Evolutionary conservation across 2,888 invertebrate genomes (phyloP).

Genomic region (Germaria angustata): DNA sequence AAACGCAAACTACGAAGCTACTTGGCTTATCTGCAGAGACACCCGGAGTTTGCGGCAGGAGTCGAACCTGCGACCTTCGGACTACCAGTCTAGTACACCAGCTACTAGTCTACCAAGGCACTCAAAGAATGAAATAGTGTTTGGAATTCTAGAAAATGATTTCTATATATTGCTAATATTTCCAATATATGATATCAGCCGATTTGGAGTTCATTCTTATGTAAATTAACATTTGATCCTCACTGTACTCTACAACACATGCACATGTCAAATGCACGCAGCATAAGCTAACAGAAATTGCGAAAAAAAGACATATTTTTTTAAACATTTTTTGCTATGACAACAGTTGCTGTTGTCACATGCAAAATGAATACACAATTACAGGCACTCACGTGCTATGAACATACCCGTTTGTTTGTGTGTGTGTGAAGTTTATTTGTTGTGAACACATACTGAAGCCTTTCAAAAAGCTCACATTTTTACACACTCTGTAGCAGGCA

Average conservation of each 20-base stretch:
- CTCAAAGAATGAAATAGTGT: no score
- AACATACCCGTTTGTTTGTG: not conserved
- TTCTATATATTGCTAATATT: no score
- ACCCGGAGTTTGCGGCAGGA: no score
- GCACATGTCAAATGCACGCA: slow-evolving; percentile 33
- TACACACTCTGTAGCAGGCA: slow-evolving; percentile 38
- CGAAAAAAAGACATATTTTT: slow-evolving; percentile 10
- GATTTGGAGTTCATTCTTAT: no score
- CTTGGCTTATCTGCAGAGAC: no score
- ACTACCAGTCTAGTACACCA: no score
- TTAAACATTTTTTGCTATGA: slow-evolving; percentile 71
- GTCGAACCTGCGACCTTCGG: no score
- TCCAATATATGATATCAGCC: no score
- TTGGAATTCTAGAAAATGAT: no score
- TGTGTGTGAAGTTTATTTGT: slow-evolving; percentile 1
- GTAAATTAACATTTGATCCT: no score
- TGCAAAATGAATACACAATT: slow-evolving; percentile 27
- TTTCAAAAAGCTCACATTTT: slow-evolving; percentile 5
- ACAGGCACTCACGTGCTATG: not conserved
- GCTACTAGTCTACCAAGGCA: no score
- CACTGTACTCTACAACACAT: slow-evolving; percentile 23
- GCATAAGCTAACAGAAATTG: slow-evolving; percentile 49
- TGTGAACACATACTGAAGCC: not conserved
- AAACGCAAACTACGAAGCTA: no score
- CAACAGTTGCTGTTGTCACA: slow-evolving; percentile 68